Base-by-base conservation (phyloP, 23 tunicate genomes). In the Trididemnum nubilum region DNA sequence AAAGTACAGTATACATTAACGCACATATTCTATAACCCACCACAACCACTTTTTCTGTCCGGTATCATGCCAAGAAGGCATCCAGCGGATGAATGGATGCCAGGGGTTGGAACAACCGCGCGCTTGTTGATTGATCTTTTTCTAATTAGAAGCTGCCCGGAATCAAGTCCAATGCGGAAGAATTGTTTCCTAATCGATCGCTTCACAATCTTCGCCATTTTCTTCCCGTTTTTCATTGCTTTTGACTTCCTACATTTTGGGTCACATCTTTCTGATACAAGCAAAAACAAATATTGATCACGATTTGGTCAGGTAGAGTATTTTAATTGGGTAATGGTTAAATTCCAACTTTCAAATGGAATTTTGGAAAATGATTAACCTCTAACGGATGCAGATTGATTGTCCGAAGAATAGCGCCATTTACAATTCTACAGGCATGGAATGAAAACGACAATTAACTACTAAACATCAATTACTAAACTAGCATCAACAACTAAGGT, bases 261-360 rank as follows among this genome's bases (percentile, higher is more conserved):
- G 29, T 78, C 65, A 78, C 90, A 86, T 57, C 71, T 86, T 79
- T 61, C 90, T 86, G 52, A 0, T 7, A 44, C 54, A 44, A 44
- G n/a, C n/a, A 44, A 44, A 44, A 44, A 0, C 22, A n/a, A 36
- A 25, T 76, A 0, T 49, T 0, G 15, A 32, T 72, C 40, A 37
- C 49, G 0, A 49, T 22, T n/a, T n/a, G 72, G 19, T 38, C 27
- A 31, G 80, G 67, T 25, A n/a, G n/a, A n/a, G n/a, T n/a, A n/a
- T n/a, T n/a, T n/a, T n/a, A n/a, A n/a, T n/a, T n/a, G n/a, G n/a
- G n/a, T n/a, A n/a, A n/a, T n/a, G n/a, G n/a, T n/a, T n/a, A n/a
- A n/a, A n/a, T n/a, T n/a, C n/a, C n/a, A n/a, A n/a, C n/a, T n/a
- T n/a, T n/a, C n/a, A n/a, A n/a, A n/a, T n/a, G n/a, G n/a, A n/a